phyloP scores from a whole-genome alignment of 2,113 vertebrate species.

The Verasper variegatus region DNA sequence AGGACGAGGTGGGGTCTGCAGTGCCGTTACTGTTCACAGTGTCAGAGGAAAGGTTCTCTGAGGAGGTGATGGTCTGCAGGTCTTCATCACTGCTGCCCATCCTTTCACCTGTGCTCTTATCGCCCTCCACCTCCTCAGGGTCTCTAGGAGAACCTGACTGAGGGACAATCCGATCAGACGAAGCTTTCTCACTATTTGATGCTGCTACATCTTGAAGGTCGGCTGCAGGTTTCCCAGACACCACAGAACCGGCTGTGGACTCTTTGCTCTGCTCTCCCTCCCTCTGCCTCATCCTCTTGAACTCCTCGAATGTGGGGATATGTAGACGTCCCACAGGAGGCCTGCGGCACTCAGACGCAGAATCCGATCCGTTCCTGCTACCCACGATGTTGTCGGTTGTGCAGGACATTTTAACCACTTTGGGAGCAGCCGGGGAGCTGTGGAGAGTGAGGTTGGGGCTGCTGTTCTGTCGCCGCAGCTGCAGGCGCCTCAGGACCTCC shows the following conservation, averaged over 20 bases:
- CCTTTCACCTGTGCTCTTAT: not conserved
- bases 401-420: slow-evolving; percentile 73
- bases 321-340: slow-evolving; percentile 79
- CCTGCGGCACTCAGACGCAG: slow-evolving; percentile 63
- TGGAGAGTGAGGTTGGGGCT: slow-evolving; percentile 82
- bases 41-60: slow-evolving; percentile 14
- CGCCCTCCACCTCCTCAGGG: not conserved
- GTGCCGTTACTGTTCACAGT: not conserved
- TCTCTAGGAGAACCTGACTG: not conserved
- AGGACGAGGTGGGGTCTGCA: slow-evolving; percentile 5
- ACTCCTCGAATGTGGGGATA: slow-evolving; percentile 91
- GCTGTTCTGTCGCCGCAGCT: slow-evolving; percentile 88
- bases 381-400: slow-evolving; percentile 77
- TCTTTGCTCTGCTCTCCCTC: slow-evolving; percentile 50
- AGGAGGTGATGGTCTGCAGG: slow-evolving; percentile 9
- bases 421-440: slow-evolving; percentile 55
- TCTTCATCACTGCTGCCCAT: not conserved
- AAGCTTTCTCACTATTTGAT: not conserved
- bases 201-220: not conserved
- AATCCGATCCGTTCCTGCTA: slow-evolving; percentile 33
- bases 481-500: slow-evolving; percentile 84
- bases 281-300: slow-evolving; percentile 88
- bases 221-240: slow-evolving; percentile 11
- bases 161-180: not conserved
- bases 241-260: slow-evolving; percentile 30